phyloP scores from a whole-genome alignment of 2,113 vertebrate genomes.

The Leiothrix lutea region DNA sequence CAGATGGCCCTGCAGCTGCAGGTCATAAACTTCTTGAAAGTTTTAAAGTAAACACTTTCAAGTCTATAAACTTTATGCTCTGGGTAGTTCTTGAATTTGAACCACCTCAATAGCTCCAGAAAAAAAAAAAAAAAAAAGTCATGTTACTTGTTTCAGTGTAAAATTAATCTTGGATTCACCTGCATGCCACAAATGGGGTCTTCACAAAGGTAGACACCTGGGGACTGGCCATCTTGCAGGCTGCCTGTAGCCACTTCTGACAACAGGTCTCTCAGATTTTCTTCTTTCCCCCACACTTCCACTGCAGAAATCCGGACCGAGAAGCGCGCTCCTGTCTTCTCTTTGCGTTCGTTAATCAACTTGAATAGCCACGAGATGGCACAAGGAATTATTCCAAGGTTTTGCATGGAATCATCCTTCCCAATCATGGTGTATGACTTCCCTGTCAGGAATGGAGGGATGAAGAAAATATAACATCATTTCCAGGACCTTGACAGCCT shows the following conservation, averaged over 20 bases:
- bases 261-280: constrained; percentile 92
- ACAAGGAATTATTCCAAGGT: constrained; percentile 94
- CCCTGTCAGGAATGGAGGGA: constrained; percentile 71
- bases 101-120: background rate
- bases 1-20: constrained; percentile 72
- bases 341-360: constrained; percentile 93
- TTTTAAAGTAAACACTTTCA: constrained; percentile 65
- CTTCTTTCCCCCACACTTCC: constrained; percentile 98
- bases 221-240: constrained; percentile 96
- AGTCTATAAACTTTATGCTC: constrained; percentile 10
- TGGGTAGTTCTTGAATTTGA: constrained; percentile 3
- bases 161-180: constrained; percentile 74
- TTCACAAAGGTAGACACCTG: constrained; percentile 96
- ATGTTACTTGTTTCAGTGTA: background rate
- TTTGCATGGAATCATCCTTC: constrained; percentile 93
- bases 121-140: background rate
- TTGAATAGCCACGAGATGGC: constrained; percentile 99
- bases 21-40: constrained; percentile 54
- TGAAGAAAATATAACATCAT: background rate
- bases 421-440: constrained; percentile 99
- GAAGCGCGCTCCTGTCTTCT: constrained; percentile 96
- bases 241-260: constrained; percentile 96
- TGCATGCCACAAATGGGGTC: constrained; percentile 99
- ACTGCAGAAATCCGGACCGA: constrained; percentile 97
- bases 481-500: background rate